phyloP scores from a whole-genome alignment of 2,113 vertebrate species.

The Cryptomyrus ogoouensis region DNA sequence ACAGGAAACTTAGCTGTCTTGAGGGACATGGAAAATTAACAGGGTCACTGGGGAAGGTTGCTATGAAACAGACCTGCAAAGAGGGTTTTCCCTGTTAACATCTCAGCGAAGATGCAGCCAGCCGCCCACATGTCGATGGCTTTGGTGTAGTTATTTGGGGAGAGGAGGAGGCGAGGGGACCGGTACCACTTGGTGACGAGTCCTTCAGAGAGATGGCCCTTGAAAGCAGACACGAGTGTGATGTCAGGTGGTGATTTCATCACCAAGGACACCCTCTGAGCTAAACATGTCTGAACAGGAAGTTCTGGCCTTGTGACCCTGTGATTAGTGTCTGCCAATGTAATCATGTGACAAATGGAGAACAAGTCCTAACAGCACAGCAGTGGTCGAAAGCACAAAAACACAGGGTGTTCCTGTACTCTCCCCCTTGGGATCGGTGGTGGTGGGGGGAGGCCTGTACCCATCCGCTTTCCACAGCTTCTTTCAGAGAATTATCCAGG shows the following conservation, averaged over 20 bases:
- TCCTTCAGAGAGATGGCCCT: slow-evolving; percentile 98
- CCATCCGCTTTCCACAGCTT: background rate
- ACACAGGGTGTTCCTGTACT: background rate
- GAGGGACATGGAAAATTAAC: background rate
- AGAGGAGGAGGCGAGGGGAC: slow-evolving; percentile 95
- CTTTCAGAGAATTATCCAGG: background rate
- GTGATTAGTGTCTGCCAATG: background rate
- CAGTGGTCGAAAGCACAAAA: background rate
- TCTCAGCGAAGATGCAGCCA: slow-evolving; percentile 98
- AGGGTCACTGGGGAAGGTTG: background rate
- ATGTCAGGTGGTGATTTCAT: background rate
- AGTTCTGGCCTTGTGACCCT: slow-evolving; percentile 4
- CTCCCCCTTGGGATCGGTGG: background rate
- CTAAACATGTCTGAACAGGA: slow-evolving; percentile 10
- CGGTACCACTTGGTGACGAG: slow-evolving; percentile 99
- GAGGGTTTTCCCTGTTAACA: slow-evolving; percentile 97
- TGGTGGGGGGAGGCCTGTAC: background rate
- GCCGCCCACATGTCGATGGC: slow-evolving; percentile 99
- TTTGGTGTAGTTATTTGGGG: slow-evolving; percentile 99
- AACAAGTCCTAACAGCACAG: slow-evolving; percentile 6
- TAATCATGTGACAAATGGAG: background rate
- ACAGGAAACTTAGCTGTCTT: background rate
- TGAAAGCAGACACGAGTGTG: slow-evolving; percentile 22
- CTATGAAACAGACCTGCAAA: slow-evolving; percentile 80
- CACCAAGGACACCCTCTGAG: background rate